Conservation (phyloP, 2,113 vertebrate genomes). For the Neodontobutis hainanensis region DNA sequence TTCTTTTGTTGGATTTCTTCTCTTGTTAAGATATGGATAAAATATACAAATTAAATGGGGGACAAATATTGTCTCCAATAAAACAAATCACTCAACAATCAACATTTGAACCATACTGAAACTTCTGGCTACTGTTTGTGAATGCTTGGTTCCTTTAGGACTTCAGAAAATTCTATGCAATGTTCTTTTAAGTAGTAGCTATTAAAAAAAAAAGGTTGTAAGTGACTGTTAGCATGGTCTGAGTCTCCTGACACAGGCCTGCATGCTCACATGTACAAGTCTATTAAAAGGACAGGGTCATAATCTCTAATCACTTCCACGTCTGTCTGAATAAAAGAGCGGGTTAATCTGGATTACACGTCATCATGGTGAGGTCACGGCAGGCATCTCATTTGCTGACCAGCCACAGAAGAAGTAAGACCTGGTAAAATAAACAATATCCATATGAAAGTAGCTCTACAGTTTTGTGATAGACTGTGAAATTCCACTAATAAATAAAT, state of each 20-base stretch:
- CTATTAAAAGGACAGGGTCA: slow-evolving; percentile 69
- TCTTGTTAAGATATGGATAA: background rate
- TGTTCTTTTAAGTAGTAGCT: background rate
- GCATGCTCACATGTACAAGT: slow-evolving; percentile 58
- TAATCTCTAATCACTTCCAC: slow-evolving; percentile 76
- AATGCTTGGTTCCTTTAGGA: background rate
- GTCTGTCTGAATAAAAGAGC: slow-evolving; percentile 67
- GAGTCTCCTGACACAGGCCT: slow-evolving; percentile 51
- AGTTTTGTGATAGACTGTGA: no score
- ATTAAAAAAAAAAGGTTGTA: slow-evolving; percentile 30
- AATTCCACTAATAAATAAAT: slow-evolving; percentile 5
- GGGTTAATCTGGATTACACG: slow-evolving; percentile 76
- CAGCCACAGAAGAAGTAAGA: slow-evolving; percentile 20
- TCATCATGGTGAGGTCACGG: slow-evolving; percentile 64
- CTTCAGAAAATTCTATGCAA: background rate
- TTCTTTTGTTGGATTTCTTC: no score
- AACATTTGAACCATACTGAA: background rate
- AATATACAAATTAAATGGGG: background rate
- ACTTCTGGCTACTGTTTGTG: background rate
- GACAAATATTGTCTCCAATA: no score
- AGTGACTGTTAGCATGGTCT: slow-evolving; percentile 14
- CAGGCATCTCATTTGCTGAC: slow-evolving; percentile 39
- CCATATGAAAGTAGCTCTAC: no score
- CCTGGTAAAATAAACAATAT: slow-evolving; percentile 1
- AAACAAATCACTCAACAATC: no score